phyloP scores from a whole-genome alignment of 2,888 invertebrate species.

The Lathronympha strigana region DNA sequence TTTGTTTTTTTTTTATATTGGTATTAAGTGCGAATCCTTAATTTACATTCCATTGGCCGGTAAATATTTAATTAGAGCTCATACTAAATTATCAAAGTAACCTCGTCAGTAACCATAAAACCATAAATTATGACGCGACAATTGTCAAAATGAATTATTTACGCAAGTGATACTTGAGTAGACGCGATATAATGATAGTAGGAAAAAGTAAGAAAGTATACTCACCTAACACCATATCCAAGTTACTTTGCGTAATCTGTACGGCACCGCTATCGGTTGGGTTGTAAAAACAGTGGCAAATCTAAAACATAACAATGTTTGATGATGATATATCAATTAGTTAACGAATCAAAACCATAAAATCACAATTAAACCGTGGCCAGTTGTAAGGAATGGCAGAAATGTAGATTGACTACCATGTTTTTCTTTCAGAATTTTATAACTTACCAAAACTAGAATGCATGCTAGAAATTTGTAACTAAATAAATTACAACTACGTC shows the following conservation, averaged over 20 bases:
- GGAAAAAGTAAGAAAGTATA: slow-evolving; percentile 38
- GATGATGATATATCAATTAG: slow-evolving; percentile 62
- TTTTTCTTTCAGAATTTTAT: slow-evolving; percentile 33
- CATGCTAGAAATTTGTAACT: slow-evolving; percentile 63
- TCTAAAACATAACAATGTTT: slow-evolving; percentile 73
- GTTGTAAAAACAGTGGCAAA: slow-evolving; percentile 86
- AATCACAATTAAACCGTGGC: slow-evolving; percentile 61
- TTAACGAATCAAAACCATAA: slow-evolving; percentile 68
- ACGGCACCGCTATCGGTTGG: slow-evolving; percentile 93
- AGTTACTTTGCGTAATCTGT: slow-evolving; percentile 90
- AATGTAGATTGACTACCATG: neutral
- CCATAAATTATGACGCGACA: neutral
- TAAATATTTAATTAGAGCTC: neutral
- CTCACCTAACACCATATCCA: slow-evolving; percentile 94
- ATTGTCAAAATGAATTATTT: slow-evolving; percentile 9
- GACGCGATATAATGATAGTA: slow-evolving; percentile 14
- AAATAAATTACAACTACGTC: slow-evolving; percentile 56
- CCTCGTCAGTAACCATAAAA: neutral
- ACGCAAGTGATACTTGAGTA: slow-evolving; percentile 10
- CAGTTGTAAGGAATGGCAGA: slow-evolving; percentile 29
- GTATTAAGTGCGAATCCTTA: no score
- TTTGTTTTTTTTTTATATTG: no score
- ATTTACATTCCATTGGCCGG: no score
- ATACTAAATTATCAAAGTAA: neutral
- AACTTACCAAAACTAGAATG: slow-evolving; percentile 70